Evolutionary conservation across 2,113 vertebrate genomes (phyloP), one percentile per base, ranked within the genome.

Genomic region (Clarias macrocephalus): DNA sequence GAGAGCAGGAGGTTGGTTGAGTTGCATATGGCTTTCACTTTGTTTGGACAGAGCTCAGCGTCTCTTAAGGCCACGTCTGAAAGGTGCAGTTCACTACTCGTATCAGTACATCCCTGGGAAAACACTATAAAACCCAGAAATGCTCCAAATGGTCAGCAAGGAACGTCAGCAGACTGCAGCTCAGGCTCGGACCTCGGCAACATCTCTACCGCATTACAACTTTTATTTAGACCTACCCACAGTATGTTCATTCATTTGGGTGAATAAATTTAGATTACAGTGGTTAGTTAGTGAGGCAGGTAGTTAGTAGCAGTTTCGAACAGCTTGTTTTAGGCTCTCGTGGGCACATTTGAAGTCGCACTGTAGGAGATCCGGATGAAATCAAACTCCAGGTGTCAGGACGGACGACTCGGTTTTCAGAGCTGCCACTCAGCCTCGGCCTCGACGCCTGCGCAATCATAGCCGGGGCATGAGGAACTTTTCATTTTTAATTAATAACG

Each of bases 401-500:
- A 90, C 82, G 70, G 85, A 86, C 89, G 85, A 91, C 81, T 91
- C 82, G 21, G 28, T 75, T 77, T 30, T 80, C 63, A 80, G 87
- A 88, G 86, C 89, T 93, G 94, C 92, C 93, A 93, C 56, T 92
- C 90, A 88, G 84, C 73, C 59, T 89, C 87, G 89, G 93, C 93
- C 90, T 30, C 90, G 91, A 91, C 91, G 85, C 91, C 86, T 84
- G 92, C 86, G 88, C 90, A 90, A 94, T 93, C 93, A 93, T 92
- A 93, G 90, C 88, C 90, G 92, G 93, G 93, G 93, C 94, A 94
- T 92, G 91, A 92, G 92, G 91, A 93, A 92, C 90, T 93, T 94
- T 94, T 95, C 93, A 94, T 95, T 94, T 95, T 95, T 95, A 94
- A 95, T 95, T 95, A 95, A 95, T 95, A 94, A 94, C 94, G 93